Percentiles rank a stretch among this genome's conserved stretches.
Evolutionary conservation across 2,113 vertebrate species (phyloP).

Genomic region (Nesoenas mayeri): DNA sequence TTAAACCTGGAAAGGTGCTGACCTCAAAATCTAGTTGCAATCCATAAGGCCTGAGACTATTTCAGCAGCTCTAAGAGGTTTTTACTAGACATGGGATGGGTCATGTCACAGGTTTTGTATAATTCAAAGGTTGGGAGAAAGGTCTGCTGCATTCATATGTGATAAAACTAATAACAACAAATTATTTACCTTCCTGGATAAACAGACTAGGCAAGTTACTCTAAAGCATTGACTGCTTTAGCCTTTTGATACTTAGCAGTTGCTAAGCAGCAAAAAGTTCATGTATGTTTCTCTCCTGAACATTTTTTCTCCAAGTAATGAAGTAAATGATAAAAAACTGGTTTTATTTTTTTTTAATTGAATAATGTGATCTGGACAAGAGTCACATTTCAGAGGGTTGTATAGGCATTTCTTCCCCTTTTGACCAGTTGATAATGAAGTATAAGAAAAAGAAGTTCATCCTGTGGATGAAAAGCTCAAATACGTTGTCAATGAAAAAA

Average conservation of each 20-base stretch:
- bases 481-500: neutral
- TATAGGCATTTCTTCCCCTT: neutral
- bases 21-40: neutral
- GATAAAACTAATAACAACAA: neutral
- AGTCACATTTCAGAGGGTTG: neutral
- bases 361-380: neutral
- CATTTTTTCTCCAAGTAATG: neutral
- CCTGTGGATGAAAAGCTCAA: neutral
- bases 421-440: neutral
- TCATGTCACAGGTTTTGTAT: neutral
- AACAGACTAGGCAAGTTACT: neutral
- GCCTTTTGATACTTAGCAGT: neutral
- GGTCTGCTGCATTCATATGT: neutral
- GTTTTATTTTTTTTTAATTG: neutral
- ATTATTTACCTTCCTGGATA: neutral
- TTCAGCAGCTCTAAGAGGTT: neutral
- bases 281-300: neutral
- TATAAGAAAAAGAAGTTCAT: neutral
- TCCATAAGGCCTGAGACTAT: neutral
- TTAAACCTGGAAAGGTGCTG: neutral
- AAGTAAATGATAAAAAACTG: neutral
- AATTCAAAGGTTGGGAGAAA: neutral
- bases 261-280: neutral
- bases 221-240: neutral
- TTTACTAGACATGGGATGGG: neutral